A percentile compares a stretch with the other conserved stretches of the same genome.
These are phyloP conservation scores for Anguilla pacifica DNA, from an alignment of 2,797 vertebrate genomes.

Conservation along the genomic window DNA sequence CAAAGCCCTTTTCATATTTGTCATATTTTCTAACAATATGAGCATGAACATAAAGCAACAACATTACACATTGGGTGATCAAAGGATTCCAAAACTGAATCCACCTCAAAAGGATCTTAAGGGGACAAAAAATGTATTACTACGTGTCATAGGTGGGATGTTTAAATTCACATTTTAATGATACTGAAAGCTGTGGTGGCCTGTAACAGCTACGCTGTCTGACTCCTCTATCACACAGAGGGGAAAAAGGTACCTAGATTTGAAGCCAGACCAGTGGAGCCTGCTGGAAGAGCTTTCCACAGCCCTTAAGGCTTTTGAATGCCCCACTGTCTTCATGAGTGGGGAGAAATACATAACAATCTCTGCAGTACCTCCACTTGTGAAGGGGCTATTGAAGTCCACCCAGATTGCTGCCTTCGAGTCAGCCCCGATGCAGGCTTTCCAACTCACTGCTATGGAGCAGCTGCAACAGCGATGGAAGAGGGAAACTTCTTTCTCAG, in stretches of 20 bases:
- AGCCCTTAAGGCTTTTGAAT: conserved; percentile 37
- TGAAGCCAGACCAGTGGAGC: conserved; percentile 45
- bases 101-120: neutral
- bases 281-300: conserved; percentile 38
- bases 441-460: neutral
- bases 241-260: conserved; percentile 35
- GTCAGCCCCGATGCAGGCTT: neutral
- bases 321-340: conserved; percentile 38
- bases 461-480: neutral
- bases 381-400: neutral
- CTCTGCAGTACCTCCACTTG: conserved; percentile 18
- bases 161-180: neutral
- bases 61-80: neutral
- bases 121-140: neutral
- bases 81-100: neutral
- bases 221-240: conserved; percentile 36
- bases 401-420: neutral
- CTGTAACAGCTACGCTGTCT: conserved; percentile 36
- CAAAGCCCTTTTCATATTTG: neutral
- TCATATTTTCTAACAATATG: neutral
- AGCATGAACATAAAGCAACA: neutral
- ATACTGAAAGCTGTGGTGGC: conserved; percentile 27
- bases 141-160: neutral
- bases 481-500: neutral
- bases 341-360: conserved; percentile 33